Base-by-base conservation (phyloP, 35 echinoderm and acorn worm species). In the Ptychodera flava region DNA sequence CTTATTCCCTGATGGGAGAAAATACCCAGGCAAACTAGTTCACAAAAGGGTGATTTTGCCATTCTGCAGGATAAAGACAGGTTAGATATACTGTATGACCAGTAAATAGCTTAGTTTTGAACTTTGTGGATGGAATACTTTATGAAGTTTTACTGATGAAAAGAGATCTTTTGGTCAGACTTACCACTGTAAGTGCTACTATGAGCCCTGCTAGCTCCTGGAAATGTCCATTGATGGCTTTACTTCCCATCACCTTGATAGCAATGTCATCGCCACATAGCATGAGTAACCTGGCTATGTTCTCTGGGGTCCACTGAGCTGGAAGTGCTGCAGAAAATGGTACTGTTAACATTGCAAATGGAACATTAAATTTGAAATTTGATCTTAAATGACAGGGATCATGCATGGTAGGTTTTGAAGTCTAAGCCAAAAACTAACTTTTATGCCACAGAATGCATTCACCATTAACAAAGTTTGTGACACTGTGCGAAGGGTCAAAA, bases 181-280 rank as follows among this genome's bases (percentile, higher is more conserved):
- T 90, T 83, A 98, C 95, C 95, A 98, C 86, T 29, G 95, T 87
- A 78, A 98, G 88, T 84, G 92, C 87, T 29, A 94, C 93, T 1
- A 94, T 88, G 33, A 94, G 91, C 32, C 87, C 89, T 1, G 90
- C 93, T 32, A 99, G 92, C 34, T 99, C 93, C 12, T 37, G 87
- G 82, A 94, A 94, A 86, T 94, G 94, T 0, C 93, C 96, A 83
- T 94, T 99, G 78, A 94, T 87, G 29, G 96, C 96, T 82, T 94
- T 99, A 84, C 92, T 99, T 22, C 78, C 91, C 27, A 99, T 81
- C 1, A 99, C 93, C 28, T 88, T 92, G 32, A 92, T 81, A 78
- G 84, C 78, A 1, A 94, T 92, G 0, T 81, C 35, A 33, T 99
- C 96, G 30, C 92, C 96, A 81, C 96, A 99, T 29, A 94, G 83